Evolutionary conservation across 2,797 vertebrate species (phyloP).

Genomic region (Dicrostonyx torquatus): DNA sequence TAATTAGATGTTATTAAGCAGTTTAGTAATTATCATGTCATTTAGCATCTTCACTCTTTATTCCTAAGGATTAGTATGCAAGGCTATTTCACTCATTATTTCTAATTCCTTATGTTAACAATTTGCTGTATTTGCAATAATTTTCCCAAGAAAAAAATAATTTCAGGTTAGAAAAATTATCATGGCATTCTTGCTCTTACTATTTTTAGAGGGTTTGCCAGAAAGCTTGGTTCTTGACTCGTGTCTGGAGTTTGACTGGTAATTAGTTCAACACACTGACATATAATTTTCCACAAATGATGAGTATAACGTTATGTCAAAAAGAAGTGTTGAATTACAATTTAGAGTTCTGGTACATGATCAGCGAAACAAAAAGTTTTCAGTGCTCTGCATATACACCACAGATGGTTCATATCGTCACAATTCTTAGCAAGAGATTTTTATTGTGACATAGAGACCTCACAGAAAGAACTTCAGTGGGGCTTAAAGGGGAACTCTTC

Average conservation of each 20-base stretch:
- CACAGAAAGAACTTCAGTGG: not conserved
- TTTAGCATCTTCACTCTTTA: not conserved
- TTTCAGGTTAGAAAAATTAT: not conserved
- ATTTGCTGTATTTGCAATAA: not conserved
- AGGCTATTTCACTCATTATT: not conserved
- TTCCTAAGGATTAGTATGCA: not conserved
- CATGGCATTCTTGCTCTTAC: not conserved
- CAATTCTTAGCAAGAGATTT: not conserved
- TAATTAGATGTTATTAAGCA: slow-evolving; percentile 15
- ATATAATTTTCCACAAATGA: not conserved
- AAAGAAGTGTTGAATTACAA: not conserved
- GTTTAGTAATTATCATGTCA: slow-evolving; percentile 10
- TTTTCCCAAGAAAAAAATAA: not conserved
- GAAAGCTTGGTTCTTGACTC: not conserved
- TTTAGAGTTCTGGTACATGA: slow-evolving; percentile 4
- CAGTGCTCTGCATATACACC: not conserved
- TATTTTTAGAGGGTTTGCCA: not conserved
- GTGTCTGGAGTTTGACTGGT: not conserved
- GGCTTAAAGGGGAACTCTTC: not conserved
- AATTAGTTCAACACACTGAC: not conserved
- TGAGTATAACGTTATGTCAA: not conserved
- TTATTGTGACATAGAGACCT: not conserved
- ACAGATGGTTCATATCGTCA: not conserved
- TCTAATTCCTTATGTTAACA: not conserved
- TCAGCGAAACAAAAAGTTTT: not conserved